These are phyloP conservation scores for Emberiza fucata DNA, from an alignment of 2,113 vertebrate genomes.

Conservation along the genomic window DNA sequence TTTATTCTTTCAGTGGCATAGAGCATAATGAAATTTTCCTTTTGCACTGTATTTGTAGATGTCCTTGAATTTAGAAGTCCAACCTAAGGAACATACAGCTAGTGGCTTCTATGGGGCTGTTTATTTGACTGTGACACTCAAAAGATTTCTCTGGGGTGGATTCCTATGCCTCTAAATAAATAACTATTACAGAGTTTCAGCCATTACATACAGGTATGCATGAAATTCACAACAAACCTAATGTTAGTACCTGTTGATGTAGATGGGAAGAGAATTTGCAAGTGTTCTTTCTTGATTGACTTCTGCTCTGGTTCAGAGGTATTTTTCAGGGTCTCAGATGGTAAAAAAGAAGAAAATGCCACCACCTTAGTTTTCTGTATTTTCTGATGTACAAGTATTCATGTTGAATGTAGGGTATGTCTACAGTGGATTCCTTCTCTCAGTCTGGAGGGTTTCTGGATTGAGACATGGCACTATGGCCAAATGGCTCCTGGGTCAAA, in stretches of 20 bases:
- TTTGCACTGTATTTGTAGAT: background rate
- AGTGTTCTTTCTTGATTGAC: background rate
- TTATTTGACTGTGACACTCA: background rate
- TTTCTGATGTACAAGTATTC: background rate
- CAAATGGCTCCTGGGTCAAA: background rate
- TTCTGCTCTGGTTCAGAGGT: background rate
- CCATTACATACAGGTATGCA: background rate
- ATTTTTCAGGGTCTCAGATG: background rate
- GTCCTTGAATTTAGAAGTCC: background rate
- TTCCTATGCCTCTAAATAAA: background rate
- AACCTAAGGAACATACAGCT: background rate
- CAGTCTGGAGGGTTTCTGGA: background rate
- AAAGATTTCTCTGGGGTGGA: background rate
- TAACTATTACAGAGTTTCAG: background rate
- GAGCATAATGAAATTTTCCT: background rate
- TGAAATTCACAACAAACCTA: background rate
- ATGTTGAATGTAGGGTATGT: background rate
- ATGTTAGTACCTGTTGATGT: background rate
- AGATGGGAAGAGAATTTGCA: background rate
- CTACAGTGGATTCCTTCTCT: background rate
- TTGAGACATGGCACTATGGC: background rate
- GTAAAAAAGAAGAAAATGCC: background rate
- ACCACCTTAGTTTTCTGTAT: fast-evolving
- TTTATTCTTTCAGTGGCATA: background rate
- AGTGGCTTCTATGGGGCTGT: background rate